Conservation (phyloP, 2,113 vertebrate species). For the Oenanthe melanoleuca region DNA sequence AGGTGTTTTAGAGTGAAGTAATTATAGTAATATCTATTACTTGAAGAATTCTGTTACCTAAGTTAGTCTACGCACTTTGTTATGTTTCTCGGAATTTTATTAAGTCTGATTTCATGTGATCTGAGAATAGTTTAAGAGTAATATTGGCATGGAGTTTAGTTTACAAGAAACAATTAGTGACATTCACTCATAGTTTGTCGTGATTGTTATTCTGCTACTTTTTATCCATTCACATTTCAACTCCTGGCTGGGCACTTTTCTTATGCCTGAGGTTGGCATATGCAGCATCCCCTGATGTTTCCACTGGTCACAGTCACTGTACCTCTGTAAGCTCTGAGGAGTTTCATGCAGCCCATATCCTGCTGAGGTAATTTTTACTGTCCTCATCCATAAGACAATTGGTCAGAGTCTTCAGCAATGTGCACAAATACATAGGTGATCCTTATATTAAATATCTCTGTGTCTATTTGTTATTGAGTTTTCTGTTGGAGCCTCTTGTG, state of each 20-base stretch:
- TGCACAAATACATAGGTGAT: background rate
- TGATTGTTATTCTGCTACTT: background rate
- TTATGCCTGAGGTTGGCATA: background rate
- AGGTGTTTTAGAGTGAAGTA: background rate
- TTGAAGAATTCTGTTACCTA: background rate
- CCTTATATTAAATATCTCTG: background rate
- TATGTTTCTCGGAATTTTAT: background rate
- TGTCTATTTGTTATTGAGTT: background rate
- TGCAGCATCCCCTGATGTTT: background rate
- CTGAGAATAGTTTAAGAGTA: background rate
- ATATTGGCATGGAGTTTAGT: background rate
- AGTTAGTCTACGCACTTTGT: background rate
- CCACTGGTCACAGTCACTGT: background rate
- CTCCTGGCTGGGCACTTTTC: background rate
- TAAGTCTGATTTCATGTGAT: background rate
- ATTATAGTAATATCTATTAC: background rate
- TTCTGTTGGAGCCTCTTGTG: background rate
- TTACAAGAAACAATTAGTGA: background rate
- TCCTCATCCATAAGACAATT: background rate
- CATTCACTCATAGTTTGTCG: background rate
- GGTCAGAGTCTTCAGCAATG: background rate
- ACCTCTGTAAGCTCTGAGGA: background rate
- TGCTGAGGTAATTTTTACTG: background rate
- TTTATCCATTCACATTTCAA: background rate
- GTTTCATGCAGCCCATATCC: background rate